phyloP scores from a whole-genome alignment of 2,113 vertebrate species.

The Orycteropus afer region DNA sequence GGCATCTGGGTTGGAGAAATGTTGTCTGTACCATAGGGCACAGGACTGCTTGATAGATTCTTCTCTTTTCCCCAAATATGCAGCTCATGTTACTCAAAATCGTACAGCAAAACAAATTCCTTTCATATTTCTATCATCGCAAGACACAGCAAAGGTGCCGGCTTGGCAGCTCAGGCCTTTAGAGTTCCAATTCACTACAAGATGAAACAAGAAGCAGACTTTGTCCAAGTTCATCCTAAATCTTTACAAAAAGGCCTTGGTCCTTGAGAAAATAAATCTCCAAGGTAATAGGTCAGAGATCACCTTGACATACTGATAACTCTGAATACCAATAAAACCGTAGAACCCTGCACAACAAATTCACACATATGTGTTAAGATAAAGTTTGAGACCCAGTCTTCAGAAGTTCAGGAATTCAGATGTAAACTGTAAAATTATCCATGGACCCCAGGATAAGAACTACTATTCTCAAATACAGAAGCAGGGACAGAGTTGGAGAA shows the following conservation, averaged over 20 bases:
- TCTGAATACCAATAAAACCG: not conserved
- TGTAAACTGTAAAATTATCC: not conserved
- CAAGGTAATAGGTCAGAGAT: not conserved
- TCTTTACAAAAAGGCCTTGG: not conserved
- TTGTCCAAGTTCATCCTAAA: not conserved
- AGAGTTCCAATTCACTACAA: not conserved
- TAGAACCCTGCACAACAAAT: not conserved
- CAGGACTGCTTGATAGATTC: constrained; percentile 35
- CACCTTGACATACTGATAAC: not conserved
- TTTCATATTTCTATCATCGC: constrained; percentile 70
- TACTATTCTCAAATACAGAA: not conserved
- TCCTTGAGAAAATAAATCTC: not conserved
- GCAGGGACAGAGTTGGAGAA: not conserved
- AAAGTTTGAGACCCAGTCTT: not conserved
- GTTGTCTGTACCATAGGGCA: constrained; percentile 46
- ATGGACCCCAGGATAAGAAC: not conserved
- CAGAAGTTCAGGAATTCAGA: not conserved
- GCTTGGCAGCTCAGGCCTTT: not conserved
- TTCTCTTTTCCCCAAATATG: constrained; percentile 35
- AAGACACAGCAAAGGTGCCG: constrained; percentile 64
- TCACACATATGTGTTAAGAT: not conserved
- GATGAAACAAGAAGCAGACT: not conserved
- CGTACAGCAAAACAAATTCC: constrained; percentile 78
- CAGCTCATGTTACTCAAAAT: constrained; percentile 72
- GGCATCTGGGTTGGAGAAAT: constrained; percentile 33